These are phyloP conservation scores for Macropus fuliginosus DNA, from an alignment of 2,797 vertebrate species.

Conservation along the genomic window DNA sequence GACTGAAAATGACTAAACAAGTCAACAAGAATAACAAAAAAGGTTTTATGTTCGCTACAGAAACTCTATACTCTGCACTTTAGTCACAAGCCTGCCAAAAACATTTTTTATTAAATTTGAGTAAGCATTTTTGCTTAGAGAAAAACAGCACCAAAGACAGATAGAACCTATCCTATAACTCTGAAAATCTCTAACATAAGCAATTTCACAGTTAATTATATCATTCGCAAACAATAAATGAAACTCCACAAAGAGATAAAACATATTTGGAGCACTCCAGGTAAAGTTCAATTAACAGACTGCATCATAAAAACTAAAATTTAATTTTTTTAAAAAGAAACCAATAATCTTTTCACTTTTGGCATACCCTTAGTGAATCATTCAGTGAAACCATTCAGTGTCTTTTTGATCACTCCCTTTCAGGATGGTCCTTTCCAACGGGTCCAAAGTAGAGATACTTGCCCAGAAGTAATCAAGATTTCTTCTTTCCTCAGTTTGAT, in stretches of 20 bases:
- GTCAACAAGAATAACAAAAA: not conserved
- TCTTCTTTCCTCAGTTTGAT: not conserved
- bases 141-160: not conserved
- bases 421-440: not conserved
- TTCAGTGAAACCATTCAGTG: not conserved
- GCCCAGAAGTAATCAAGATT: not conserved
- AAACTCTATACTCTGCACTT: not conserved
- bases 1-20: not conserved
- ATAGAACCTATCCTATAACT: not conserved
- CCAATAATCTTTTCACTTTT: not conserved
- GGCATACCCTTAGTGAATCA: not conserved
- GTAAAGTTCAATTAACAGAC: not conserved
- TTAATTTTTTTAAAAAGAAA: not conserved
- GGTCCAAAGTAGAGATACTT: not conserved
- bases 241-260: not conserved
- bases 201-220: not conserved
- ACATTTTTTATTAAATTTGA: not conserved
- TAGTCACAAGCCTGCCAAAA: not conserved
- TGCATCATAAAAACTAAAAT: not conserved
- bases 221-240: not conserved
- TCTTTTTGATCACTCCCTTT: not conserved
- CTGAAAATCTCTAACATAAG: not conserved
- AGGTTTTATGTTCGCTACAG: not conserved
- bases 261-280: not conserved
- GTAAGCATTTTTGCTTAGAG: not conserved